A percentile compares a stretch with the other conserved stretches of the same genome.
Conservation (phyloP, 2,113 vertebrate species). For the Anseranas semipalmata region DNA sequence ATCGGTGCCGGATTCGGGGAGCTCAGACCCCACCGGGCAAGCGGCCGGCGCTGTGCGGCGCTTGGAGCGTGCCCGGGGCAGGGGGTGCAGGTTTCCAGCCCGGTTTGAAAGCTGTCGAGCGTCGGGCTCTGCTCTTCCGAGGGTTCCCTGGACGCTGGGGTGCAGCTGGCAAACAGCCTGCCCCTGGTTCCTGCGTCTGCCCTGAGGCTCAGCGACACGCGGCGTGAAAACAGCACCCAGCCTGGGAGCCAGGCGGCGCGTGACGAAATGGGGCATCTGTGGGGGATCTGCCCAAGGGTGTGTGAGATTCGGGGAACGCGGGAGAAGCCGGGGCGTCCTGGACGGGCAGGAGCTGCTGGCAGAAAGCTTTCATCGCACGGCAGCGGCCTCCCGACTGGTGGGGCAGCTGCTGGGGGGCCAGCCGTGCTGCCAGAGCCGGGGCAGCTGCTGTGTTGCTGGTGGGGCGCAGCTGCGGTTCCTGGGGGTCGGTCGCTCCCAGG, state of each 20-base stretch:
- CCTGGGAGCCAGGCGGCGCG: background rate
- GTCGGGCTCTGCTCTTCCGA: background rate
- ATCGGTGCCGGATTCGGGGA: accelerated
- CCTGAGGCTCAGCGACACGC: background rate
- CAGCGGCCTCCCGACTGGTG: accelerated
- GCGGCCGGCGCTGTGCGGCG: no score
- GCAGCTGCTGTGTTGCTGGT: background rate
- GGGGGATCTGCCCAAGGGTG: background rate
- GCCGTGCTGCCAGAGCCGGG: background rate
- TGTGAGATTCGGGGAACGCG: background rate
- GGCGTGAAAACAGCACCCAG: background rate
- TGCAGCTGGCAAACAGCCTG: background rate
- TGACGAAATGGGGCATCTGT: background rate
- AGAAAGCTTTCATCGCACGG: background rate
- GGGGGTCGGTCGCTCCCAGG: background rate
- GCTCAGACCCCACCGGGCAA: background rate
- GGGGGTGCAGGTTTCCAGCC: background rate
- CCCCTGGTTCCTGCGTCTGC: background rate
- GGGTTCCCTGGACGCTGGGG: background rate
- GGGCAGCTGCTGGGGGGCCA: background rate
- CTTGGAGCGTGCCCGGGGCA: no score
- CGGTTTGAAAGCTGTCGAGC: background rate
- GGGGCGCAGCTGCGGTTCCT: background rate
- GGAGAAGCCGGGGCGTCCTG: background rate
- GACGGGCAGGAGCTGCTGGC: background rate